Percentiles rank a stretch among this genome's conserved stretches.
phyloP scores from a whole-genome alignment of 2,797 vertebrate species.

The Taeniopygia guttata region DNA sequence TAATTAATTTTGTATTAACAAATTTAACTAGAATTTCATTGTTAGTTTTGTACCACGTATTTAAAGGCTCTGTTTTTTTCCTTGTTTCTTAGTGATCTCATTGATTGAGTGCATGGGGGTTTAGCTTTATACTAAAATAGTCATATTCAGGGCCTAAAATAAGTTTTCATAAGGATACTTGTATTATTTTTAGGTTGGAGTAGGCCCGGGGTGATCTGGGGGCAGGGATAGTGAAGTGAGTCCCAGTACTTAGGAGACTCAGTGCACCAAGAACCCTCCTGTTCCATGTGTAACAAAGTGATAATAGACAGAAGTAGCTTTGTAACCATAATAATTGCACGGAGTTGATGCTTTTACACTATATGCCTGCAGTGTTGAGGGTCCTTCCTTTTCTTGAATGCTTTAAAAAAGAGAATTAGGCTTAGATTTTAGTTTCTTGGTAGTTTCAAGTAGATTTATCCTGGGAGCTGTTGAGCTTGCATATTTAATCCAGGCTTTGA shows the following conservation, averaged over 20 bases:
- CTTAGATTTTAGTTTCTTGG: not conserved
- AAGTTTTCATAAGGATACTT: not conserved
- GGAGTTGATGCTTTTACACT: not conserved
- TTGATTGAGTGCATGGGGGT: accelerated
- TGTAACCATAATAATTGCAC: not conserved
- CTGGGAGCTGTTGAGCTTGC: not conserved
- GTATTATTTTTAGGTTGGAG: not conserved
- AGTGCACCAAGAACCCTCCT: not conserved
- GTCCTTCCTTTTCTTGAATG: not conserved
- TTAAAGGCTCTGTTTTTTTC: not conserved
- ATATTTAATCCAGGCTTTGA: not conserved
- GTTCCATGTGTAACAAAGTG: not conserved
- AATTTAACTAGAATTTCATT: not conserved
- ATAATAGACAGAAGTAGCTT: not conserved
- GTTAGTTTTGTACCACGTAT: not conserved
- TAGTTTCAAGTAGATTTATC: not conserved
- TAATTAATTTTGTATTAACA: not conserved
- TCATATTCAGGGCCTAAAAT: not conserved
- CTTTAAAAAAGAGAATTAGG: not conserved
- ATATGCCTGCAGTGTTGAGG: not conserved
- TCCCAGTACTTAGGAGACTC: not conserved
- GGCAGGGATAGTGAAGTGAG: accelerated
- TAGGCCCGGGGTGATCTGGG: not conserved
- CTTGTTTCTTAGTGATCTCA: not conserved
- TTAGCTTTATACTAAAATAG: not conserved